phyloP scores from a whole-genome alignment of 2,888 invertebrate species.

The Cantharis lateralis region DNA sequence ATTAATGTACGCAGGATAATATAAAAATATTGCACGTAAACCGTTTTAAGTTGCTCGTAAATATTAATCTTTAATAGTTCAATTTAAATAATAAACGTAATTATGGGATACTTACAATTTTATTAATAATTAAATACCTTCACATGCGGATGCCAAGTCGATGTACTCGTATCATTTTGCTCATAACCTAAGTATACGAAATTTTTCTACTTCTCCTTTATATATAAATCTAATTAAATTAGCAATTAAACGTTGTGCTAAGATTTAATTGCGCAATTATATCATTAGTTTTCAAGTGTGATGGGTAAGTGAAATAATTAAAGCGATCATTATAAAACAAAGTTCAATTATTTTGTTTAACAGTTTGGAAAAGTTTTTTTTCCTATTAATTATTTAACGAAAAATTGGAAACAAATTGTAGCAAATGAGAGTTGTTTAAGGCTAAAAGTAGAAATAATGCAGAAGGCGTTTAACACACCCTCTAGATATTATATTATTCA shows the following conservation, averaged over 20 bases:
- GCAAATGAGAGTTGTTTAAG: conserved; percentile 16
- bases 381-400: conserved; percentile 1
- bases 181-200: background rate
- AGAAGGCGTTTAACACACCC: conserved; percentile 20
- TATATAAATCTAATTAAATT: background rate
- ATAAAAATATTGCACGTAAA: conserved; percentile 15
- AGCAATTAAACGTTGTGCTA: background rate
- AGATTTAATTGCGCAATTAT: background rate
- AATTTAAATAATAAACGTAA: conserved; percentile 24
- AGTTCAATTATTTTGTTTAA: background rate
- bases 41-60: conserved; percentile 20
- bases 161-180: background rate
- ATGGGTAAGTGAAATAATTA: background rate
- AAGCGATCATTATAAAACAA: background rate
- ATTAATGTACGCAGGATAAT: background rate
- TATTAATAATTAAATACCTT: conserved; percentile 27
- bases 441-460: conserved; percentile 20
- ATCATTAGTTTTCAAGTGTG: background rate
- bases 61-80: conserved; percentile 28
- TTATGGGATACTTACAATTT: conserved; percentile 28
- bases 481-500: conserved; percentile 26
- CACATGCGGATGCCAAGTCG: conserved; percentile 12
- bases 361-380: background rate
- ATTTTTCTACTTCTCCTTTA: background rate
- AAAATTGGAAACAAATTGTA: conserved; percentile 1